Conservation (phyloP, 2,888 invertebrate genomes). For the Myathropa florea region DNA sequence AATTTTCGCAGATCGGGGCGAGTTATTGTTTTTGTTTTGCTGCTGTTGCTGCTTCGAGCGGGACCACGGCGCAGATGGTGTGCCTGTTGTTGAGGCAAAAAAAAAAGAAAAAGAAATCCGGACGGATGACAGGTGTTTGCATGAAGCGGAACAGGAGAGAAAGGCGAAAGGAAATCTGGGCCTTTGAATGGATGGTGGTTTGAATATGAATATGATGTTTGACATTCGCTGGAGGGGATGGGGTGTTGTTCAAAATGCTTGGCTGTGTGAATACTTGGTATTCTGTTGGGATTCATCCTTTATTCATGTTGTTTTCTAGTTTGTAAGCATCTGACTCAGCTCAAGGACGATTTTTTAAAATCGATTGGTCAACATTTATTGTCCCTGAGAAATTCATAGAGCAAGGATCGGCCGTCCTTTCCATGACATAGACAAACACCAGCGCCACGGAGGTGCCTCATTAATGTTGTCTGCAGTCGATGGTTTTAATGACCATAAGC, state of each 20-base stretch:
- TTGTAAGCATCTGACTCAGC: too few relatives aligned
- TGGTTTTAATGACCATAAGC: not conserved
- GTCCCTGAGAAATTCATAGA: not conserved
- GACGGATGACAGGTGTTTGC: slow-evolving; percentile 48
- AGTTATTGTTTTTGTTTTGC: not conserved
- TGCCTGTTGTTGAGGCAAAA: not conserved
- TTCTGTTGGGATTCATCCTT: too few relatives aligned
- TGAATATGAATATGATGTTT: not conserved
- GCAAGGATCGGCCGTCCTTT: not conserved
- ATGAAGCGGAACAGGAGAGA: not conserved
- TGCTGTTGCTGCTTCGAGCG: not conserved
- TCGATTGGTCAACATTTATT: too few relatives aligned
- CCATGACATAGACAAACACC: too few relatives aligned
- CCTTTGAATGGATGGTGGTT: not conserved
- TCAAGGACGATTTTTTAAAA: too few relatives aligned
- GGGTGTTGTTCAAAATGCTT: not conserved
- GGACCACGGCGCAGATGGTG: slow-evolving; percentile 46
- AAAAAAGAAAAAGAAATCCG: slow-evolving; percentile 14
- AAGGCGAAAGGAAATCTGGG: not conserved
- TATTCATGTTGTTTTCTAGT: too few relatives aligned
- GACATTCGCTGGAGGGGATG: not conserved
- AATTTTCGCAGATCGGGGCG: not conserved
- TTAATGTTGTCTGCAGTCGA: not conserved
- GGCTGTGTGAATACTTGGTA: too few relatives aligned
- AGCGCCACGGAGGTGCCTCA: not conserved